These are phyloP conservation scores for Andrena hattorfiana DNA, from an alignment of 2,888 invertebrate species.

Conservation along the genomic window DNA sequence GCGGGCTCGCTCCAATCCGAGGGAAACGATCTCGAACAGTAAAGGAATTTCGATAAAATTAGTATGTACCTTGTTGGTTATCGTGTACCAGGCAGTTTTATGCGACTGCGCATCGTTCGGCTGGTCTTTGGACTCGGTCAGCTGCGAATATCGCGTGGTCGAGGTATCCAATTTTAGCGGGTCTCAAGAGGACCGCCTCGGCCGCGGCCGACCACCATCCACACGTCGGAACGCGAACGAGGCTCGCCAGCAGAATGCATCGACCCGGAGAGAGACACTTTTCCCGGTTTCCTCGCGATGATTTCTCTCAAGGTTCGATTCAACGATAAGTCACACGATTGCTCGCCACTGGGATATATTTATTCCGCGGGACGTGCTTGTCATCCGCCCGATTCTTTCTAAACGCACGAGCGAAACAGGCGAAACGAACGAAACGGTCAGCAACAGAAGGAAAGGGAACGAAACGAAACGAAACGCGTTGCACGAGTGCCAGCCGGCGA, in stretches of 20 bases:
- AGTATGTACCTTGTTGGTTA: conserved; percentile 70
- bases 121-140: conserved; percentile 58
- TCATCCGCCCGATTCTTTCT: background rate
- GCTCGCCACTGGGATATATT: background rate
- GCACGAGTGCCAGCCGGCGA: conserved; percentile 62
- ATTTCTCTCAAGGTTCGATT: background rate
- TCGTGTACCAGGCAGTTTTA: conserved; percentile 60
- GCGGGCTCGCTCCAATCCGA: background rate
- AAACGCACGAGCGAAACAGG: background rate
- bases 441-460: background rate
- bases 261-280: conserved; percentile 10
- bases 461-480: conserved; percentile 39
- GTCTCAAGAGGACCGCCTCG: conserved; percentile 32
- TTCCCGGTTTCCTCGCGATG: background rate
- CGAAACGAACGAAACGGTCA: background rate
- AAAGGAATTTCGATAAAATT: conserved; percentile 19
- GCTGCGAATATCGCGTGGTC: conserved; percentile 64
- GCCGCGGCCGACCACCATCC: conserved; percentile 19
- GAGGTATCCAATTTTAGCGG: conserved; percentile 75
- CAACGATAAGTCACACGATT: background rate
- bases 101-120: conserved; percentile 71
- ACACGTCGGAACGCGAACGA: conserved; percentile 21
- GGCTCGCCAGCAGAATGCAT: conserved; percentile 13
- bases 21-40: background rate
- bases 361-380: background rate